Evolutionary conservation across 1,140 invertebrate species (phyloP).

Genomic region (Euura saliciscinereae): DNA sequence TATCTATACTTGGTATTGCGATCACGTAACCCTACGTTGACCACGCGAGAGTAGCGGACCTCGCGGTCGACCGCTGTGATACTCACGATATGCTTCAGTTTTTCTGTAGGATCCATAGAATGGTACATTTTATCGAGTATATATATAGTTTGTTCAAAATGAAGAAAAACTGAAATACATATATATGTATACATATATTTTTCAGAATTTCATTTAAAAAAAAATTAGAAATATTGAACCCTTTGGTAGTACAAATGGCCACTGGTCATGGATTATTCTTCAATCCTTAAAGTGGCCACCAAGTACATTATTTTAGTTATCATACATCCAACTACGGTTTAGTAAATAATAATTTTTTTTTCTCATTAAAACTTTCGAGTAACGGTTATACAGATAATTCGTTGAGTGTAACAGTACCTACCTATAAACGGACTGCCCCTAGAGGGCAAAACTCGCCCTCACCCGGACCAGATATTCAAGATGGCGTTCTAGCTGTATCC

Average conservation of each 20-base stretch:
- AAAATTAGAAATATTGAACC: no score
- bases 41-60: no score
- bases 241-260: no score
- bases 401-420: background rate
- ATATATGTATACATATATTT: background rate
- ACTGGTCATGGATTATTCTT: no score
- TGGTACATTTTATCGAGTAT: background rate
- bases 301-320: no score
- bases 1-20: background rate
- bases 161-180: background rate
- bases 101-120: no score
- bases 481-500: conserved; percentile 38
- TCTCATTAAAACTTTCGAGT: no score
- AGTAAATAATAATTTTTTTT: background rate
- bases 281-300: no score
- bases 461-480: conserved; percentile 41
- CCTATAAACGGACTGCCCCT: background rate
- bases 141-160: background rate
- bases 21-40: background rate
- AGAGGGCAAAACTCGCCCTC: conserved; percentile 37
- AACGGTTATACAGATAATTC: background rate
- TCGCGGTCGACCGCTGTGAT: no score
- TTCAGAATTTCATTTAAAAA: no score
- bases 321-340: no score
- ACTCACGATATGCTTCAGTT: no score